Conservation (phyloP, 2,888 invertebrate genomes). For the Marasmarcha lunaedactyla region DNA sequence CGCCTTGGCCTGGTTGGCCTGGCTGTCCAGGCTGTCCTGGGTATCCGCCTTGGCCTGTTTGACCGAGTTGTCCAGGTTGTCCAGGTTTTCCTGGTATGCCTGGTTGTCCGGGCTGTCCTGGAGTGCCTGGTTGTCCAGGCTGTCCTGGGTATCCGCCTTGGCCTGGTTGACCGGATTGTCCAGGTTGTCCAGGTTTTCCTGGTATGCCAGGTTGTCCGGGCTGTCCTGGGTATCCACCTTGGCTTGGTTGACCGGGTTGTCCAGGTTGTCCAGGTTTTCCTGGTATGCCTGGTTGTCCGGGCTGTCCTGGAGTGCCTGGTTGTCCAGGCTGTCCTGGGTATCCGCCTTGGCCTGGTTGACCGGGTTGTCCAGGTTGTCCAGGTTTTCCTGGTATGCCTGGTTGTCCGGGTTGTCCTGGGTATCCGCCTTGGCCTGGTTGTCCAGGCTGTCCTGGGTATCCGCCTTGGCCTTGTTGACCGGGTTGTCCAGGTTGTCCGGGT, state of each 20-base stretch:
- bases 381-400: conserved; percentile 7
- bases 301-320: conserved; percentile 13
- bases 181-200: conserved; percentile 24
- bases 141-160: conserved; percentile 35
- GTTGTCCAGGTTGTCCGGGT: conserved; percentile 22
- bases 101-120: conserved; percentile 16
- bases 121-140: conserved; percentile 17
- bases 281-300: too few species aligned
- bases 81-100: conserved; percentile 12
- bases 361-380: conserved; percentile 8
- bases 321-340: conserved; percentile 11
- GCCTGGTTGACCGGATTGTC: conserved; percentile 19
- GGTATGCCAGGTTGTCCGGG: conserved; percentile 16
- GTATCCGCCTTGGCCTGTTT: conserved; percentile 21
- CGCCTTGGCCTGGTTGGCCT: conserved; percentile 16
- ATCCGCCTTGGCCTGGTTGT: conserved; percentile 16
- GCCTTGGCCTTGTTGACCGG: conserved; percentile 23
- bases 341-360: too few species aligned
- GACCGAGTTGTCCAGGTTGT: conserved; percentile 21
- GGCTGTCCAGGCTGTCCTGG: conserved; percentile 24
- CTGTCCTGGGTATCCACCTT: conserved; percentile 22
- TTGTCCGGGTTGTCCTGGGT: conserved; percentile 16
- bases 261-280: conserved; percentile 9
- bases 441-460: conserved; percentile 19
- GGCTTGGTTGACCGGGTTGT: conserved; percentile 17